A percentile compares a stretch with the other conserved stretches of the same genome.
Evolutionary conservation across 1,140 invertebrate species (phyloP).

Genomic region (Panagrolaimus sp.): DNA sequence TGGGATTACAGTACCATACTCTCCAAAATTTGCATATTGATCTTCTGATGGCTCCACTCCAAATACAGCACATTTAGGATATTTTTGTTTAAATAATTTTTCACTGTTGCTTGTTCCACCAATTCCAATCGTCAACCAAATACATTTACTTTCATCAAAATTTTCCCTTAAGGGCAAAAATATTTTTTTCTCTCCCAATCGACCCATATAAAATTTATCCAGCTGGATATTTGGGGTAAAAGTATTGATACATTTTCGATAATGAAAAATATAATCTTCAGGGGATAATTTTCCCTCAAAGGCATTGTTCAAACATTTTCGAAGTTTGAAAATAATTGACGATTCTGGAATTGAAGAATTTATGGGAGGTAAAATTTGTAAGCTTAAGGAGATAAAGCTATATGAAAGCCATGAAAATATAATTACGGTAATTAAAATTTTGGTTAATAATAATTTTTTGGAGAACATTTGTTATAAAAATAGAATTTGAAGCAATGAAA

Average conservation of each 20-base stretch:
- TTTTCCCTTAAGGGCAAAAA: neutral
- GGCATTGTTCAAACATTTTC: too few species aligned
- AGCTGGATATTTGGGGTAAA: neutral
- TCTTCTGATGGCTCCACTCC: neutral
- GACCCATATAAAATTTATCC: neutral
- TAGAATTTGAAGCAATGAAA: too few species aligned
- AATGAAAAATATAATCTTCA: neutral
- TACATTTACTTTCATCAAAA: neutral
- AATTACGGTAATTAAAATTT: too few species aligned
- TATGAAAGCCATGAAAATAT: too few species aligned
- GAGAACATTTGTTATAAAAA: too few species aligned
- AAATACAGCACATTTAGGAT: neutral
- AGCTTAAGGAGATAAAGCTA: too few species aligned
- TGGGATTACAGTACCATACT: neutral
- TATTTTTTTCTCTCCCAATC: slow-evolving; percentile 1
- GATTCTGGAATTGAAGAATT: too few species aligned
- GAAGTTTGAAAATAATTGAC: too few species aligned
- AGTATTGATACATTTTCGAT: neutral
- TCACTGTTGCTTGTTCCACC: neutral
- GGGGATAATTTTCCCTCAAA: too few species aligned
- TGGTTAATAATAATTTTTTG: too few species aligned
- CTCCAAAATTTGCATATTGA: neutral
- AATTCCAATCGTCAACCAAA: slow-evolving; percentile 8
- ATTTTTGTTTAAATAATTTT: neutral
- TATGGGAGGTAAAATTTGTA: too few species aligned